Percentiles rank a stretch among this genome's conserved stretches.
Evolutionary conservation across 2,113 vertebrate genomes (phyloP).

Genomic region (Pleuronectes platessa): DNA sequence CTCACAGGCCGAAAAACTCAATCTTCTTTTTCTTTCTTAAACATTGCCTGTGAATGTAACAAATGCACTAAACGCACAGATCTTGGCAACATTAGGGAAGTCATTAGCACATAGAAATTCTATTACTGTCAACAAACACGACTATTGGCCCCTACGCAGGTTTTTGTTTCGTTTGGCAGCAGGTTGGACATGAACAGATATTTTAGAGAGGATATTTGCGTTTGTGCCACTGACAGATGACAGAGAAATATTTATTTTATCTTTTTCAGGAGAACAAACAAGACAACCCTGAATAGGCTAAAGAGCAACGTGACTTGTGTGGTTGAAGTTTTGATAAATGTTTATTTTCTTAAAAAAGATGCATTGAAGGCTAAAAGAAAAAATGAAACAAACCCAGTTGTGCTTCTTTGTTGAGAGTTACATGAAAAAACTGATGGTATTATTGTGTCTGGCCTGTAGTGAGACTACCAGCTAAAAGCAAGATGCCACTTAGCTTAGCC

Average conservation of each 20-base stretch:
- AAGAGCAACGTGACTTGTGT: too few relatives aligned
- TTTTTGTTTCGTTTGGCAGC: neutral
- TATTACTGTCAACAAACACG: neutral
- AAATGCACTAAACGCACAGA: neutral
- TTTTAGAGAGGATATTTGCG: too few relatives aligned
- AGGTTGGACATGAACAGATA: neutral
- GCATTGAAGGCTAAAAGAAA: neutral
- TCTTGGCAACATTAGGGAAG: neutral
- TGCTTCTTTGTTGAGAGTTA: neutral
- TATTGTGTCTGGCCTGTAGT: neutral
- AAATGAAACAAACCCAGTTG: neutral
- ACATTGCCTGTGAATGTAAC: neutral
- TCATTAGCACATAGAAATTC: neutral
- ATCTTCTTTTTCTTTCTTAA: neutral
- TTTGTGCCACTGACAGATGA: conserved; percentile 20
- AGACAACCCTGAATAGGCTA: neutral
- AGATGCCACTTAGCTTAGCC: neutral
- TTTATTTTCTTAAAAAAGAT: neutral
- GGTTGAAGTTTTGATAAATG: too few relatives aligned
- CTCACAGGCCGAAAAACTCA: conserved; percentile 7
- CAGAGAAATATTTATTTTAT: too few relatives aligned
- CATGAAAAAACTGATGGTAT: neutral
- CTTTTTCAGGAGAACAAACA: too few relatives aligned
- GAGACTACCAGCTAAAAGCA: neutral
- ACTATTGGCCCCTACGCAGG: too few relatives aligned